phyloP scores from a whole-genome alignment of 1,140 invertebrate species.

The Drosophila kanapiae region DNA sequence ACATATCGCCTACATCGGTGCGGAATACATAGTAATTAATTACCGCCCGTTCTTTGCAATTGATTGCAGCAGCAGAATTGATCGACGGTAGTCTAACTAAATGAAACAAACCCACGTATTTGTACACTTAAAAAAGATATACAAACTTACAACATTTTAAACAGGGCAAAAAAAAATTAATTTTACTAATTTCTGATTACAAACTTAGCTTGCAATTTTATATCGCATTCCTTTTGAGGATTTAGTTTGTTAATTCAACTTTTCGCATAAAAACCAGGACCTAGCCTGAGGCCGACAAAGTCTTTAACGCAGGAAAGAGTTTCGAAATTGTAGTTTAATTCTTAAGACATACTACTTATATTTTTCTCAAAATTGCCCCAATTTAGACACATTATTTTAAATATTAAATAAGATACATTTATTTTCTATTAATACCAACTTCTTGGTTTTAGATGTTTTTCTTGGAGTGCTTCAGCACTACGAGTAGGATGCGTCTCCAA shows the following conservation, averaged over 20 bases:
- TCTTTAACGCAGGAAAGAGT: no score
- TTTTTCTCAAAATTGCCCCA: no score
- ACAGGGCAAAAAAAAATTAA: not conserved
- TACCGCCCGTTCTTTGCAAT: constrained; percentile 28
- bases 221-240: no score
- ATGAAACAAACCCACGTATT: not conserved
- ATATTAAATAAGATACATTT: no score
- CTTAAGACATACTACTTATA: no score
- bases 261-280: no score
- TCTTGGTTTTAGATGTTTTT: not conserved
- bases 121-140: not conserved
- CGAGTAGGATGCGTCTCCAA: not conserved
- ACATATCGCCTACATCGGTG: constrained; percentile 10
- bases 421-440: not conserved
- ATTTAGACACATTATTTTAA: no score
- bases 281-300: no score
- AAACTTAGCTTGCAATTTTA: no score
- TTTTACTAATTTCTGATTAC: no score
- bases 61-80: constrained; percentile 42
- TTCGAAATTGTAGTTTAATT: no score
- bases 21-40: constrained; percentile 38
- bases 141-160: not conserved
- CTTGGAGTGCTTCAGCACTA: not conserved
- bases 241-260: no score
- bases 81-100: constrained; percentile 30